Base-by-base conservation (phyloP, 2,888 invertebrate species). In the Drosophila neotestacea region DNA sequence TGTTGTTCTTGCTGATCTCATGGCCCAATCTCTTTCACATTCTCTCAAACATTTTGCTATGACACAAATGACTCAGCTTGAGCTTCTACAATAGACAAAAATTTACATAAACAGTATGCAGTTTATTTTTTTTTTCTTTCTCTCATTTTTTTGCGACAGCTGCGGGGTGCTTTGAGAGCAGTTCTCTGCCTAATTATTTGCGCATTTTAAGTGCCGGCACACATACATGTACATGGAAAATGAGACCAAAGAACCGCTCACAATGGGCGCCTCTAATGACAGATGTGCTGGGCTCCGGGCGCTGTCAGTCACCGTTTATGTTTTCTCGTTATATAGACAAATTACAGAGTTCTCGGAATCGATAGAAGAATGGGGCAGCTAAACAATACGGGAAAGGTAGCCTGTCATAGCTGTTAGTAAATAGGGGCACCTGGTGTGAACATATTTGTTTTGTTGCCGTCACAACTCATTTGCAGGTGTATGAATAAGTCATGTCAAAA, bases 111-210 rank as follows among this genome's bases (percentile, higher is more conserved):
- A 78, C 51, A 52, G 77, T 61, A 38, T 48, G 16, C 22, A 22
- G 22, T 28, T 30, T n/a, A 63, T 60, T 39, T 41, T 11, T 22
- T 38, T 46, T 39, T 39, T 51, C 27, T 41, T n/a, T 16, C 54
- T 54, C 27, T 27, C 28, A 55, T 56, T 61, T 27, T 59, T 60
- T 64, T 50, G 50, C 39, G 34, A 65, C 46, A 63, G 51, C 78
- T 50, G 42, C 30, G 61, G 61, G 66, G 9, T 38, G 54, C 55
- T 63, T 72, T 46, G 38, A 48, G 70, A 75, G 70, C 64, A 46
- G 56, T 73, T 60, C 46, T 54, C 71, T 78, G 67, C 64, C 88
- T 88, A 88, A 83, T 83, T 83, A 88, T 85, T 82, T 88, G 80
- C 80, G 72, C 80, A 73, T 52, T 79, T 85, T 70, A 69, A 79